phyloP scores from a whole-genome alignment of 2,888 invertebrate genomes.

The Tanypteryx hageni region DNA sequence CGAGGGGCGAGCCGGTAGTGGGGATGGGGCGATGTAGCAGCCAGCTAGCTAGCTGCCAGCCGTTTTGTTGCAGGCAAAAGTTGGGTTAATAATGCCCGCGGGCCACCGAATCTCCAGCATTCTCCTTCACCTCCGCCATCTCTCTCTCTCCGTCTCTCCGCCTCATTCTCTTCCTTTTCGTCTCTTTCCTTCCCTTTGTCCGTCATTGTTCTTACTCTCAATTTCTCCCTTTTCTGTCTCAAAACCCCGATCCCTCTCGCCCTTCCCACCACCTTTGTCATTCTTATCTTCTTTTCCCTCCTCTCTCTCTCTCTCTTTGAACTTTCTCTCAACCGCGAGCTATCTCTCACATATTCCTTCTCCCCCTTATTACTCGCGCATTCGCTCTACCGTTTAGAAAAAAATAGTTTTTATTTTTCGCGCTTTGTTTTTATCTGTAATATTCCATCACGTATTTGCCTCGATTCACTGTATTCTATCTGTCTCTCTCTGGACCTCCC shows the following conservation, averaged over 20 bases:
- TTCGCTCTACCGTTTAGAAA: background rate
- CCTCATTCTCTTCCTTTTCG: background rate
- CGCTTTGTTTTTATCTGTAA: background rate
- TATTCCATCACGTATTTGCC: background rate
- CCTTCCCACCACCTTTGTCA: background rate
- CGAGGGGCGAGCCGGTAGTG: conserved; percentile 15
- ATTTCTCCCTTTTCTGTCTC: conserved; percentile 4
- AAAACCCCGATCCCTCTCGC: conserved; percentile 11
- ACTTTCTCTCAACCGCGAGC: background rate
- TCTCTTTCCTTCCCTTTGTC: background rate
- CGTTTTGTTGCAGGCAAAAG: conserved; percentile 64
- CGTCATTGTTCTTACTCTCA: conserved; percentile 24
- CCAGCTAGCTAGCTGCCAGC: conserved; percentile 63
- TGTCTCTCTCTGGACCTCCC: background rate
- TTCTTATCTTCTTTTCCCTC: background rate
- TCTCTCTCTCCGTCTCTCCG: background rate
- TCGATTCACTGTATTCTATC: too few species aligned
- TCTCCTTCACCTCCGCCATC: conserved; percentile 14
- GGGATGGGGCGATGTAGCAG: conserved; percentile 63
- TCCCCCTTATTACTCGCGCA: background rate
- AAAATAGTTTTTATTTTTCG: too few species aligned
- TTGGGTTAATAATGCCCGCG: conserved; percentile 64
- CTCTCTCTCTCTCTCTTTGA: background rate
- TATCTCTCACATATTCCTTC: background rate
- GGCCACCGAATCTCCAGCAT: conserved; percentile 62